These are phyloP conservation scores for Epinotia bilunana DNA, from an alignment of 2,888 invertebrate genomes.

Conservation along the genomic window DNA sequence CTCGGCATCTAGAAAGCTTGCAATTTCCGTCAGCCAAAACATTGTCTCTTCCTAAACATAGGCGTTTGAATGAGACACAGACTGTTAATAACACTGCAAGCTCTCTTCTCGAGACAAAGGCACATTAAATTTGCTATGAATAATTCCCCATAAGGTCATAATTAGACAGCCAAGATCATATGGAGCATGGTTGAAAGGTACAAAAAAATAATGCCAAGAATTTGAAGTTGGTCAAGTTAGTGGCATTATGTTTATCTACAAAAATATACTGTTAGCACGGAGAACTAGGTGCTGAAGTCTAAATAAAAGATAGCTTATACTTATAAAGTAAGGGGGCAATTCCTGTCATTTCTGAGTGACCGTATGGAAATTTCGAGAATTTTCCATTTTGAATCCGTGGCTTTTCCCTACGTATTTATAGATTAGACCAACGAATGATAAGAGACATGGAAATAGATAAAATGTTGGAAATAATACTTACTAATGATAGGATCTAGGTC, in stretches of 20 bases:
- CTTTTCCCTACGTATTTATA: background rate
- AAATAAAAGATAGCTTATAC: slow-evolving; percentile 38
- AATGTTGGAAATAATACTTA: slow-evolving; percentile 2
- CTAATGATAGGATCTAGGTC: background rate
- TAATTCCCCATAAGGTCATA: background rate
- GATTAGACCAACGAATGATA: background rate
- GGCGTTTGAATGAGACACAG: background rate
- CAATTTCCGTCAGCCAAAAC: background rate
- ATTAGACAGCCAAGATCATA: slow-evolving; percentile 23
- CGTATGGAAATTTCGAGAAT: slow-evolving; percentile 1
- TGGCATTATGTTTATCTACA: slow-evolving; percentile 32
- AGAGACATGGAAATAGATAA: background rate
- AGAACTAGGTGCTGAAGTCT: slow-evolving; percentile 36
- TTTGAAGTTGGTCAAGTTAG: slow-evolving; percentile 10
- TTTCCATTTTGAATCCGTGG: background rate
- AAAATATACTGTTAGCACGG: slow-evolving; percentile 24
- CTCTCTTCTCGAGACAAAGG: background rate
- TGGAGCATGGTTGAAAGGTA: slow-evolving; percentile 28
- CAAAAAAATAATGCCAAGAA: slow-evolving; percentile 20
- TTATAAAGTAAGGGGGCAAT: slow-evolving; percentile 19
- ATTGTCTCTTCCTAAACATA: background rate
- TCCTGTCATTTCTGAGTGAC: background rate
- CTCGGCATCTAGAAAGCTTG: too few relatives aligned
- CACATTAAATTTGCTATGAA: slow-evolving; percentile 3
- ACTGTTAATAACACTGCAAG: background rate